phyloP scores from a whole-genome alignment of 2,797 vertebrate genomes.

The Champsocephalus gunnari region DNA sequence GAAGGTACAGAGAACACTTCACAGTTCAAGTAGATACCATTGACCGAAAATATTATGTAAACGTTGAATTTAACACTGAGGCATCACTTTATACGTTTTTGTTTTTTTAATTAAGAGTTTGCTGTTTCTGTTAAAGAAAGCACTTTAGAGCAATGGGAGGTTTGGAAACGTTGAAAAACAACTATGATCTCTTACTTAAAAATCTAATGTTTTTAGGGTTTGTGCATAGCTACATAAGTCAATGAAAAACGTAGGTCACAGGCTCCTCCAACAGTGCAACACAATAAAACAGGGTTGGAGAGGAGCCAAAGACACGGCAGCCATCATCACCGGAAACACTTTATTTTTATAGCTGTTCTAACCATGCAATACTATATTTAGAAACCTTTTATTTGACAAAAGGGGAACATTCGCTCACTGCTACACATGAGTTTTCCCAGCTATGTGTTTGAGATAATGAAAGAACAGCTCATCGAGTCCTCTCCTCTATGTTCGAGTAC shows the following conservation, averaged over 20 bases:
- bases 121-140: not conserved
- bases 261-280: too few relatives aligned
- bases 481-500: not conserved
- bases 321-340: not conserved
- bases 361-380: not conserved
- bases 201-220: not conserved
- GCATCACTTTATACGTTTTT: not conserved
- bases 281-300: too few relatives aligned
- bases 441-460: not conserved
- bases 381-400: not conserved
- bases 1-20: constrained; percentile 84
- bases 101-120: not conserved
- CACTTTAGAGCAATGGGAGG: not conserved
- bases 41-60: not conserved
- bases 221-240: too few relatives aligned
- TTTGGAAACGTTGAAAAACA: not conserved
- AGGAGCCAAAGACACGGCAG: too few relatives aligned
- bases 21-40: not conserved
- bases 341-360: not conserved
- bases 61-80: not conserved
- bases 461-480: not conserved
- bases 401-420: not conserved
- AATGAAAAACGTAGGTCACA: too few relatives aligned
- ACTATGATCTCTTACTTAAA: not conserved
- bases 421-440: not conserved